Percentiles rank a stretch among this genome's conserved stretches.
Conservation (phyloP, 2,888 invertebrate species). For the Dioctria linearis region DNA sequence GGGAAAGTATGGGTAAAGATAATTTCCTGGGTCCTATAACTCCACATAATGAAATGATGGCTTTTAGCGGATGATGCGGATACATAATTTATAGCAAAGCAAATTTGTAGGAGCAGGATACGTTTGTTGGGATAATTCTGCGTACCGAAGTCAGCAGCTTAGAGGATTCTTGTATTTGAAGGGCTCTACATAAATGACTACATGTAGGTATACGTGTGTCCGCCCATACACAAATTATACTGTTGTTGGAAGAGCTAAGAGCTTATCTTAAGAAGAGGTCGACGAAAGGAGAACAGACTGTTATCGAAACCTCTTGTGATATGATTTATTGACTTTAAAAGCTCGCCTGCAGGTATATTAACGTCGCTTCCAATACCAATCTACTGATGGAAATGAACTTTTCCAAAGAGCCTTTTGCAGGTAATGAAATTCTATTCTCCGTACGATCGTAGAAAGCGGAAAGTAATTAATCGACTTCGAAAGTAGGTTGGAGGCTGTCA, state of each 20-base stretch:
- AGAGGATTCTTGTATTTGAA: background rate
- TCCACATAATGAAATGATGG: too few species aligned
- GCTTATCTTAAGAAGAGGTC: background rate
- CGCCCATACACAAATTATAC: background rate
- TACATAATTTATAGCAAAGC: too few species aligned
- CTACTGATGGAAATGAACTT: constrained; percentile 25
- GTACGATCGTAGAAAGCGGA: constrained; percentile 5
- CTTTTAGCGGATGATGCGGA: too few species aligned
- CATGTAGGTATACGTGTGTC: background rate
- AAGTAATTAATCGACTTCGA: constrained; percentile 32
- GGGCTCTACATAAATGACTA: background rate
- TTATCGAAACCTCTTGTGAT: background rate
- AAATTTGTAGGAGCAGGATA: too few species aligned
- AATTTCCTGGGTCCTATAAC: too few species aligned
- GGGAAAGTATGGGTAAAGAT: too few species aligned
- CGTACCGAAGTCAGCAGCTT: too few species aligned
- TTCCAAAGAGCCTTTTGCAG: constrained; percentile 22
- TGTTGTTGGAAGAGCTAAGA: background rate
- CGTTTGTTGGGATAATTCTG: too few species aligned
- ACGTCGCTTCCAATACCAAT: constrained; percentile 16
- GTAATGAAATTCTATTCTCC: constrained; percentile 19
- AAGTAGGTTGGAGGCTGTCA: constrained; percentile 31
- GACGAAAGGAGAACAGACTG: background rate
- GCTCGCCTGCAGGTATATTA: constrained; percentile 5
- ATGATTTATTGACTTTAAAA: constrained; percentile 26